Evolutionary conservation across 2,113 vertebrate genomes (phyloP), one percentile per base, ranked within the genome.

Genomic region (Camelus bactrianus): DNA sequence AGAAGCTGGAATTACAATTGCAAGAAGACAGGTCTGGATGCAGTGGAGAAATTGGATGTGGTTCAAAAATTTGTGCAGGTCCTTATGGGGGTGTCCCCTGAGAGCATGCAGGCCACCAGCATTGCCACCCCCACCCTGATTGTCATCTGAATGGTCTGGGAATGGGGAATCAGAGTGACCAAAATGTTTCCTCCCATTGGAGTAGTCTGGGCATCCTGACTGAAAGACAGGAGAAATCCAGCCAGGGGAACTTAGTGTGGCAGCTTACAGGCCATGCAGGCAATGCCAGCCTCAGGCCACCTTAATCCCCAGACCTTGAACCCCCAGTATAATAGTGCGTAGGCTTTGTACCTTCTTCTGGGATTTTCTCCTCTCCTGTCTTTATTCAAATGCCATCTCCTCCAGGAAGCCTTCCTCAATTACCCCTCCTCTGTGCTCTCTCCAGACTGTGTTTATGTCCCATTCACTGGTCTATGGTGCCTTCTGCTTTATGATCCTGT

Each of bases 1-100:
- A 93, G 94, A 98, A 95, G 67, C 73, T 95, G 92, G 95, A 95
- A 96, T 97, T 70, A 65, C 82, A 97, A 65, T 65, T n/a, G 76
- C 76, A 95, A 79, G 93, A 93, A 98, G 95, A 84, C 94, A 75
- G 93, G 70, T 97, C 80, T 95, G 81, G 77, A 58, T 79, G 12
- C 50, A 81, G 32, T 10, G 10, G 77, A 62, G 52, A 91, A 65
- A 96, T 52, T 73, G 32, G 17, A 54, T 17, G 8, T 93, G 28
- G 42, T 52, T 67, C 35, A 35, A 50, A 89, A 89, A 73, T 69
- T 30, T 77, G 46, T 80, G 50, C n/a, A 46, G 50, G 54, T 81
- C 52, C 70, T 17, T 58, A 15, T 38, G 35, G 58, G 24, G 48
- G 30, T 60, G 64, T 60, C 69, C 46, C 50, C 13, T 48, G 65